Evolutionary conservation across 92 coral and sea anemone genomes (phyloP), one percentile per base, ranked within the genome.

Genomic region (Zoanthus sansibaricus): DNA sequence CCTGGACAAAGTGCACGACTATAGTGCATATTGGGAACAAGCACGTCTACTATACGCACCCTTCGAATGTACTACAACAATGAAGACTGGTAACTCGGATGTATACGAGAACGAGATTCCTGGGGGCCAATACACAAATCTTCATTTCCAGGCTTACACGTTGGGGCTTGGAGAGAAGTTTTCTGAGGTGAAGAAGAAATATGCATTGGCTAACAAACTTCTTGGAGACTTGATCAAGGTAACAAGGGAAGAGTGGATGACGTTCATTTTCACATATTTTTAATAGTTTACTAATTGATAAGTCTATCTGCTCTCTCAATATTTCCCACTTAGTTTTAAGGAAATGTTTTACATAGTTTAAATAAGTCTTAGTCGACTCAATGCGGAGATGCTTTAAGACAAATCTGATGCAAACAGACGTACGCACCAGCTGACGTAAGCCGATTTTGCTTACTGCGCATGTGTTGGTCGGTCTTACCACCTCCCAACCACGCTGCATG

Each of bases 21-120:
- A 97, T 96, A 97, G 99, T 82, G 95, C 95, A 30, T 97, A 97
- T 93, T 97, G 99, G 99, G 99, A 97, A 76, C 99, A 93, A 84
- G 86, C 99, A 1, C 91, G 99, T 9, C 87, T 89, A 49, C 75
- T 97, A 64, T 97, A 97, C 90, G 98, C 99, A 10, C 99, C 99
- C 2, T 97, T 97, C 32, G 98, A 97, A 64, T 88, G 99, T 91
- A 97, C 99, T 1, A 97, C 96, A 58, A 97, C 99, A 1, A 97
- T 97, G 99, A 97, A 97, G 90, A 92, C 93, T 8, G 98, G 99
- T 9, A 95, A 97, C 89, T 95, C 99, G 14, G 99, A 97, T 62
- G 99, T 97, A 66, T 97, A 97, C 78, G 98, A 97, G 83, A 97
- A 97, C 86, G 99, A 97, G 91, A 97, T 97, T 30, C 99, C 99